Evolutionary conservation across 2,888 invertebrate genomes (phyloP).

Genomic region (Cerceris rybyensis): DNA sequence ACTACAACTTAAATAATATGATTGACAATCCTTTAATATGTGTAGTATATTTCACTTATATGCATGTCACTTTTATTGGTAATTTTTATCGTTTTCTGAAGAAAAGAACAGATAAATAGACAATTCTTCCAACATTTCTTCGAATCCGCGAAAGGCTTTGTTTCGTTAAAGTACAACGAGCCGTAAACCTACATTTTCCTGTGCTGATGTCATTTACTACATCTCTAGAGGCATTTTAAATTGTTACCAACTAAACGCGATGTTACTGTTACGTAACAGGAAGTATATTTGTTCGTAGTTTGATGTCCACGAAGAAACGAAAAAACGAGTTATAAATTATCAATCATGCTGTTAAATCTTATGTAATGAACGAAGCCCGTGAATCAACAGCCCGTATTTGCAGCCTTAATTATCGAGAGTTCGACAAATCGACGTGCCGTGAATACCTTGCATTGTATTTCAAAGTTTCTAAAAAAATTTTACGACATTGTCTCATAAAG

Average conservation of each 20-base stretch:
- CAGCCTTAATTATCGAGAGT: not conserved
- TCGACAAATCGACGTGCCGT: not conserved
- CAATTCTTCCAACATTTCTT: not conserved
- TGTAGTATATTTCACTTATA: not conserved
- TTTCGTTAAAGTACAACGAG: constrained; percentile 14
- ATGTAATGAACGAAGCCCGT: constrained; percentile 17
- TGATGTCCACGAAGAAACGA: constrained; percentile 6
- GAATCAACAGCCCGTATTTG: not conserved
- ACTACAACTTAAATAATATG: too few relatives aligned
- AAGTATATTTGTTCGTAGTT: constrained; percentile 29
- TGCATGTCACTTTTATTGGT: not conserved
- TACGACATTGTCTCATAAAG: too few relatives aligned
- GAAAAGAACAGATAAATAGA: constrained; percentile 2
- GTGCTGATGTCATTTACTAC: constrained; percentile 54
- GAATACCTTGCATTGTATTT: not conserved
- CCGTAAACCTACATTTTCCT: constrained; percentile 59
- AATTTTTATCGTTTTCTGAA: not conserved
- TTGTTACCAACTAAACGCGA: constrained; percentile 40
- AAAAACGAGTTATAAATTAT: constrained; percentile 18
- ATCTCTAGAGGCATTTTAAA: constrained; percentile 41
- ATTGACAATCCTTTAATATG: too few relatives aligned
- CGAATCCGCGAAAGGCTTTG: not conserved
- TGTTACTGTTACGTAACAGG: constrained; percentile 46
- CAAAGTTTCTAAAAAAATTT: not conserved
- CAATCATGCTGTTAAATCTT: constrained; percentile 15